Percentiles rank a stretch among this genome's conserved stretches.
These are phyloP conservation scores for Poeciliopsis presidionis DNA, from an alignment of 2,797 vertebrate genomes.

Conservation along the genomic window DNA sequence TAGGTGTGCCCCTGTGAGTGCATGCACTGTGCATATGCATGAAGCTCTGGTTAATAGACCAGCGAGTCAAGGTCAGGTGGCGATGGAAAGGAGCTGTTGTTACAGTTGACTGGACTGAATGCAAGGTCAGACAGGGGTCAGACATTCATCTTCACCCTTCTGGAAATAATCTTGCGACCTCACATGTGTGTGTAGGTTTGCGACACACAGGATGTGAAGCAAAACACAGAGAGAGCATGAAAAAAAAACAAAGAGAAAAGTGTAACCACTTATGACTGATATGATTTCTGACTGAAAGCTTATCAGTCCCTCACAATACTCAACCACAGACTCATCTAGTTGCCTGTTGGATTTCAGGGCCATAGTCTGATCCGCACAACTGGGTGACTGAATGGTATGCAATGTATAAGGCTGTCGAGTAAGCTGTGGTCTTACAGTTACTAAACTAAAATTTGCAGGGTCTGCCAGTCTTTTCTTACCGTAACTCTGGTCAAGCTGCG, in stretches of 20 bases:
- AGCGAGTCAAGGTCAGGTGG: conserved; percentile 56
- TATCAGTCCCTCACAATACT: conserved; percentile 55
- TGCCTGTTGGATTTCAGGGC: conserved; percentile 25
- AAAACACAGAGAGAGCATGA: conserved; percentile 31
- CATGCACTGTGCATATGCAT: conserved; percentile 5
- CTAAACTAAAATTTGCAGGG: not conserved
- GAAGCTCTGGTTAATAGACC: conserved; percentile 41
- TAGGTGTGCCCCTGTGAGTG: conserved; percentile 9
- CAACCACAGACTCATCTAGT: conserved; percentile 37
- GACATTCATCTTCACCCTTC: conserved; percentile 30
- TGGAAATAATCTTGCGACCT: conserved; percentile 42
- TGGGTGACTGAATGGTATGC: not conserved
- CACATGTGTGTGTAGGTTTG: not conserved
- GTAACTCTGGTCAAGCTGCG: not conserved
- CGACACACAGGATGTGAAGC: conserved; percentile 7
- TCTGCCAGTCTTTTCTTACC: not conserved
- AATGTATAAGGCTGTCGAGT: not conserved
- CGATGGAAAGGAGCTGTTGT: conserved; percentile 46
- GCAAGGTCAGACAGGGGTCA: conserved; percentile 59
- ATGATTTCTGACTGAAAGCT: conserved; percentile 61
- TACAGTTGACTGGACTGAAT: conserved; percentile 49
- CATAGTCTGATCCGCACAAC: not conserved
- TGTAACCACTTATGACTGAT: conserved; percentile 65
- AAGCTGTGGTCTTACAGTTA: not conserved
- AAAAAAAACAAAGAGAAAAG: conserved; percentile 42